Percentiles rank a stretch among this genome's conserved stretches.
phyloP scores from a whole-genome alignment of 2,113 vertebrate species.

The Hepsetus odoe region DNA sequence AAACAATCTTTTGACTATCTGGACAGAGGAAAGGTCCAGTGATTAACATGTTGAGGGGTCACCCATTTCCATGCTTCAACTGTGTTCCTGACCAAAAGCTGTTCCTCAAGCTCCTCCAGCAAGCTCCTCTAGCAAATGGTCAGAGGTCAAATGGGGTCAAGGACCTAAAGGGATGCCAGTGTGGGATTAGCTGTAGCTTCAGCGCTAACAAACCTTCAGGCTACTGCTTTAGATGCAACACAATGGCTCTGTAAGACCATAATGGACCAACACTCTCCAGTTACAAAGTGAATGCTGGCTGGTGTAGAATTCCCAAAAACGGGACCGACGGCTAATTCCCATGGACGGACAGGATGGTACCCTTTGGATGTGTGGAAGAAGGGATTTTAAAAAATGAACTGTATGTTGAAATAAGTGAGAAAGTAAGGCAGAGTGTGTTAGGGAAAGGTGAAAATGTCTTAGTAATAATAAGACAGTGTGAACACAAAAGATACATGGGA shows the following conservation, averaged over 20 bases:
- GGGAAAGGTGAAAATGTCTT: too few species aligned
- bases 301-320: not conserved
- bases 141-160: constrained; percentile 31
- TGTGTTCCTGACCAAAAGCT: not conserved
- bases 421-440: too few species aligned
- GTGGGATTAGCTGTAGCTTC: constrained; percentile 9
- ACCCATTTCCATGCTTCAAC: not conserved
- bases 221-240: not conserved
- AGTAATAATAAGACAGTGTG: too few species aligned
- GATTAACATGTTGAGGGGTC: not conserved
- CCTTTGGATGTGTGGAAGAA: not conserved
- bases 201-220: not conserved
- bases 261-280: not conserved
- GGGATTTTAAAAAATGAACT: not conserved
- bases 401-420: not conserved
- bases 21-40: too few species aligned
- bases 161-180: constrained; percentile 4
- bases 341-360: not conserved
- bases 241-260: not conserved
- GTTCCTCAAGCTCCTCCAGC: not conserved
- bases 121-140: constrained; percentile 3
- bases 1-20: too few species aligned
- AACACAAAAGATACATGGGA: too few species aligned
- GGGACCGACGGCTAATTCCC: not conserved
- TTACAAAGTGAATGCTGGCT: not conserved